Base-by-base conservation (phyloP, 2,797 vertebrate genomes). In the Gallinago stenura region DNA sequence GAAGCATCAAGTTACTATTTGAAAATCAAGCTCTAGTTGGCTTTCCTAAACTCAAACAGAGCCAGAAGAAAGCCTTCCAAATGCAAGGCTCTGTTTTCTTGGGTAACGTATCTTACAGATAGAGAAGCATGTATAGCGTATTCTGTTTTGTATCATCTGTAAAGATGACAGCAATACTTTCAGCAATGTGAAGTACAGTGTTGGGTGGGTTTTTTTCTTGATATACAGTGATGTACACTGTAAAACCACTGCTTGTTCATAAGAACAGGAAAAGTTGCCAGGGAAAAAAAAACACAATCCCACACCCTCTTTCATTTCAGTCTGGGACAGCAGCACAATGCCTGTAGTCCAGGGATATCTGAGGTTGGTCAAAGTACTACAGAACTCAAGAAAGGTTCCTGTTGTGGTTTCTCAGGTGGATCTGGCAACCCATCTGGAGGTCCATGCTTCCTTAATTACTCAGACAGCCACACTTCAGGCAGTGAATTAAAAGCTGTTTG, bases 171-270 rank as follows among this genome's bases (percentile, higher is more conserved):
- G 46, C 25, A 58, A 39, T 43, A 71, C 12, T 21, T 88, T 70
- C 69, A 86, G 35, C 13, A 93, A 41, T 18, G 18, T 4, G 6
- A 91, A 71, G 30, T 50, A 83, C 12, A 82, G 11, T 48, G 17
- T 26, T 77, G 17, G 5, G 0, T 0, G 0, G 0, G 17, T 43
- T 3, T 10, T 37, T 71, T 83, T 61, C 64, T 24, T 37, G 14
- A 35, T 50, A 37, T 73, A 16, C 10, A 46, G 35, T 86, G 37
- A 37, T 51, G 12, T 24, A 56, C 26, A 16, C 24, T 26, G 16
- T 19, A 54, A 95, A 83, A 90, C 19, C 31, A 56, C 48, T 72
- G 50, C 6, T 79, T 76, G 25, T 39, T 83, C 21, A 26, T 39
- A 48, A 69, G 35, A 76, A 62, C 4, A 50, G 28, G 10, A 64